Percentiles rank a stretch among this genome's conserved stretches.
phyloP scores from a whole-genome alignment of 2,888 invertebrate species.

The Carcina quercana region DNA sequence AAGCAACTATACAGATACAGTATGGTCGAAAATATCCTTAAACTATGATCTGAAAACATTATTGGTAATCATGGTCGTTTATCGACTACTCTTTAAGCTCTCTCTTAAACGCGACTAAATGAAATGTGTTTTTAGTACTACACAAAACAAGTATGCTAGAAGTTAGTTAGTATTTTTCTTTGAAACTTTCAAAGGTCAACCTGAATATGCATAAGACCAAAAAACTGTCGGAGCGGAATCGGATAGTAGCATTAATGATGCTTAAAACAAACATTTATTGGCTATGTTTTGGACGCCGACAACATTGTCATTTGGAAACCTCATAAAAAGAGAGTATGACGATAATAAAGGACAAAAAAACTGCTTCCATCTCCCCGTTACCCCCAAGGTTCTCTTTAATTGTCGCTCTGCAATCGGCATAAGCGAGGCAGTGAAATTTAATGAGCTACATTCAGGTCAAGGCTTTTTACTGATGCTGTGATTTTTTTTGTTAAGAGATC shows the following conservation, averaged over 20 bases:
- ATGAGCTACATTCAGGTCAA: constrained; percentile 58
- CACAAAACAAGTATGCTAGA: too few species aligned
- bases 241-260: background rate
- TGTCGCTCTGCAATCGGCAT: constrained; percentile 52
- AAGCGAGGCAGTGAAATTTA: constrained; percentile 55
- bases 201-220: background rate
- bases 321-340: constrained; percentile 36
- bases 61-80: too few species aligned
- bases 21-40: constrained; percentile 5
- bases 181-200: too few species aligned
- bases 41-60: too few species aligned
- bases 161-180: too few species aligned
- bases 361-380: constrained; percentile 35
- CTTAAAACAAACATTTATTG: constrained; percentile 9
- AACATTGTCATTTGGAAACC: constrained; percentile 26
- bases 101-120: too few species aligned
- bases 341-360: constrained; percentile 35
- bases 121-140: too few species aligned
- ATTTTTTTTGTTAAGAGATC: constrained; percentile 8
- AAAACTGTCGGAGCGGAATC: background rate
- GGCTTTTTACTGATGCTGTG: constrained; percentile 33
- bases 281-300: constrained; percentile 9
- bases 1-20: too few species aligned
- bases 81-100: too few species aligned
- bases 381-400: constrained; percentile 47